These are phyloP conservation scores for Neomorphus geoffroyi DNA, from an alignment of 2,797 vertebrate genomes.

Conservation along the genomic window DNA sequence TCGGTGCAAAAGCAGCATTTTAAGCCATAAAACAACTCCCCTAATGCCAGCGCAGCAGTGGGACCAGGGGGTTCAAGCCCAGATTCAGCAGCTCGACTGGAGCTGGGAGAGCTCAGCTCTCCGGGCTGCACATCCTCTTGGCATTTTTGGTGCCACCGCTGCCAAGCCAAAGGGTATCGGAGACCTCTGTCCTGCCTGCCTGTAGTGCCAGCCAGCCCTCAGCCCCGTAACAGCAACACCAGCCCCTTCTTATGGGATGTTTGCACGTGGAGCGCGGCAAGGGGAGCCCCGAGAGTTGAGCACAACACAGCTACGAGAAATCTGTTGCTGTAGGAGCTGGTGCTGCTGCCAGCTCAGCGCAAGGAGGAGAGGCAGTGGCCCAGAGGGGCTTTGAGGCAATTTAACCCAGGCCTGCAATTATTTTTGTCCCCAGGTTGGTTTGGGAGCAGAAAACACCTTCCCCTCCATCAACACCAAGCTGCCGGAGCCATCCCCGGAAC, in stretches of 20 bases:
- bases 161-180: neutral
- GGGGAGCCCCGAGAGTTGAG: neutral
- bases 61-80: neutral
- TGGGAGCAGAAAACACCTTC: neutral
- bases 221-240: neutral
- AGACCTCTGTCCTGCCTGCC: neutral
- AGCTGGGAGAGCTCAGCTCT: neutral
- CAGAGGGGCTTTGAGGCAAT: neutral
- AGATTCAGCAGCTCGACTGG: neutral
- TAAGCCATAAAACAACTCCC: neutral
- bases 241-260: neutral
- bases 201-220: neutral
- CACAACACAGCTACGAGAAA: neutral
- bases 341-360: neutral
- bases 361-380: neutral
- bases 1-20: neutral
- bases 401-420: neutral
- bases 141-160: neutral
- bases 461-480: fast-evolving
- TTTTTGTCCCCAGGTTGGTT: neutral
- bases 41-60: neutral
- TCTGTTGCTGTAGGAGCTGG: neutral
- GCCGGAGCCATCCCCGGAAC: neutral
- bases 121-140: fast-evolving
- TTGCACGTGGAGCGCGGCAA: fast-evolving